Percentiles rank a stretch among this genome's conserved stretches.
These are phyloP conservation scores for Gasterosteus nipponicus DNA, from an alignment of 2,113 vertebrate genomes.

Conservation along the genomic window DNA sequence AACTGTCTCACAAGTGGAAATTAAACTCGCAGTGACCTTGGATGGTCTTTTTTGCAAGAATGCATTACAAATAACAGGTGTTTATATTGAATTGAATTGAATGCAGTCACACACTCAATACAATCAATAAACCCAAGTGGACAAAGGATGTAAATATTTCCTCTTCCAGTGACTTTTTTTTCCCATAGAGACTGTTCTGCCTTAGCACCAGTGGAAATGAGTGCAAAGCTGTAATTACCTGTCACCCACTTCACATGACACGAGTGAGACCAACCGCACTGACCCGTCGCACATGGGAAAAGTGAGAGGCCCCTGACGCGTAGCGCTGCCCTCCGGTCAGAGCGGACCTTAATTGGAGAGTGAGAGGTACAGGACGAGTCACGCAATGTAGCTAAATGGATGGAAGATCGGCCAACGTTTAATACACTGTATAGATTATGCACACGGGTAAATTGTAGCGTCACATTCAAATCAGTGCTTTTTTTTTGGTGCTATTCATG, in stretches of 20 bases:
- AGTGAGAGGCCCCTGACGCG: constrained; percentile 29
- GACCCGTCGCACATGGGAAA: constrained; percentile 48
- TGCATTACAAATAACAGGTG: background rate
- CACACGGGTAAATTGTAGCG: background rate
- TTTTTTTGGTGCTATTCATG: constrained; percentile 5
- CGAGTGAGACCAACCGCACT: constrained; percentile 19
- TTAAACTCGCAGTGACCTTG: constrained; percentile 43
- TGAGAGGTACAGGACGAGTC: constrained; percentile 18
- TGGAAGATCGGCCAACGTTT: background rate
- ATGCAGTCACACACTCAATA: background rate
- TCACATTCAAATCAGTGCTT: background rate
- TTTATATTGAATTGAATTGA: background rate
- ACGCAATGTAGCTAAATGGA: constrained; percentile 13
- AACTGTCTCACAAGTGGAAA: constrained; percentile 31
- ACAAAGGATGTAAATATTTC: background rate
- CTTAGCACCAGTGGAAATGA: constrained; percentile 32
- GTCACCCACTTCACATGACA: constrained; percentile 59
- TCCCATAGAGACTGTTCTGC: background rate
- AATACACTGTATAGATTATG: background rate
- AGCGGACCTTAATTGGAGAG: constrained; percentile 41
- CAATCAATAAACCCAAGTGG: background rate
- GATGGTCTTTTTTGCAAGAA: constrained; percentile 17
- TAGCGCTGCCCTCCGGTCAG: constrained; percentile 34
- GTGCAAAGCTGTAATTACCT: constrained; percentile 65
- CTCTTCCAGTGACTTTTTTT: background rate